Conservation (phyloP, 2,113 vertebrate genomes). For the Thamnophis sirtalis region DNA sequence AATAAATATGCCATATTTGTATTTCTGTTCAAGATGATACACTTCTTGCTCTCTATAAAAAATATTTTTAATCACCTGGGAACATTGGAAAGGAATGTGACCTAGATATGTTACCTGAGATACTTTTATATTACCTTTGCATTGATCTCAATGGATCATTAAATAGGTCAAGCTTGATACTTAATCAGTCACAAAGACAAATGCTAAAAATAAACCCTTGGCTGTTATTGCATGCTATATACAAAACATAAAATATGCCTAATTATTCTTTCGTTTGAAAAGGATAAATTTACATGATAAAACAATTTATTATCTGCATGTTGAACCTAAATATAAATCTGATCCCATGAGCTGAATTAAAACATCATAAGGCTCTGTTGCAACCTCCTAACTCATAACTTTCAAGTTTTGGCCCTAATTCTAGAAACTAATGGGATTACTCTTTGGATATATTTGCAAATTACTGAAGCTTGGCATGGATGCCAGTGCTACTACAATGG, state of each 20-base stretch:
- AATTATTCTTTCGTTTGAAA: not conserved
- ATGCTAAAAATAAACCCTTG: not conserved
- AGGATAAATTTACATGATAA: not conserved
- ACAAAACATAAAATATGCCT: not conserved
- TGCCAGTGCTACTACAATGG: not conserved
- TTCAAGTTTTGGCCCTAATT: not conserved
- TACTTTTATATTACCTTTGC: not conserved
- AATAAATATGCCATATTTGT: not conserved
- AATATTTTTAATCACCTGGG: not conserved
- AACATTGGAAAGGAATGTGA: not conserved
- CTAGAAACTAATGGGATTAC: not conserved
- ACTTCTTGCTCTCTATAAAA: not conserved
- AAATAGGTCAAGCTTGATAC: not conserved
- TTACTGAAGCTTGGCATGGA: not conserved
- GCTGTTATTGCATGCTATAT: not conserved
- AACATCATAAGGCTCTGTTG: not conserved
- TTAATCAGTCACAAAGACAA: conserved; percentile 6
- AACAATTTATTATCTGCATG: not conserved
- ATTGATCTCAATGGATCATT: conserved; percentile 2
- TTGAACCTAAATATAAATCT: not conserved
- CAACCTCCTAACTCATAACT: not conserved
- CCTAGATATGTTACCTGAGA: conserved; percentile 9
- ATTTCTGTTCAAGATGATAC: not conserved
- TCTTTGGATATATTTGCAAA: not conserved
- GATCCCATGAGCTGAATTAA: not conserved